Evolutionary conservation across 2,797 vertebrate species (phyloP), one percentile per base, ranked within the genome.

Genomic region (Australoheros facetus): DNA sequence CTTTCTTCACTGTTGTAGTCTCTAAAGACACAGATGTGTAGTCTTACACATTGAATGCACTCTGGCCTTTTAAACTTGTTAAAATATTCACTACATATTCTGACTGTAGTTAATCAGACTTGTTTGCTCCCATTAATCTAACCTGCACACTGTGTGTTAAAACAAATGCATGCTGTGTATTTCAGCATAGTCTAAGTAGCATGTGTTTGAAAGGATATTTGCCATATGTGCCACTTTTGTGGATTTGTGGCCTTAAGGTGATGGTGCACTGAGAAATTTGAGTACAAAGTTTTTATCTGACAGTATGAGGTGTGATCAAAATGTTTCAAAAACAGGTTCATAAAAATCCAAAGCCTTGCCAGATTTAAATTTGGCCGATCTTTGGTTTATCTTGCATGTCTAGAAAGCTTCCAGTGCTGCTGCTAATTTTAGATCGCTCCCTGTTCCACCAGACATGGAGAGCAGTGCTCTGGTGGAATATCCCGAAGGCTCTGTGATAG

Each of bases 1-100:
- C 90, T 87, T 84, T 84, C 82, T 56, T 45, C 56, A 73, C 17
- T 77, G 57, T 51, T 13, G 59, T 56, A 17, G 54, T 81, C 72
- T 59, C 45, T 84, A 48, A 62, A 83, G 53, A 23, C 42, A 45
- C 16, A 30, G 12, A 55, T 34, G 42, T 60, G 5, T 34, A 7
- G 21, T 79, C 1, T 14, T 71, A 6, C 26, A 51, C 16, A 51
- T 76, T 81, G 45, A 7, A 21, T 85, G 30, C 9, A 70, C 72
- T 79, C 16, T 19, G 56, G 6, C 26, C 19, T 58, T 56, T 62
- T 73, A 32, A 55, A 45, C 21, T 9, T 53, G 37, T 55, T 80
- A n/a, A 70, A 70, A 39, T 14, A 48, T 60, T 5, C 16, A 4
- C 14, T 69, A 59, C 37, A 32, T 66, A 56, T 77, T 69, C 17